Evolutionary conservation across 2,888 invertebrate species (phyloP), one percentile per base, ranked within the genome.

Genomic region (Cacoxenus indagator): DNA sequence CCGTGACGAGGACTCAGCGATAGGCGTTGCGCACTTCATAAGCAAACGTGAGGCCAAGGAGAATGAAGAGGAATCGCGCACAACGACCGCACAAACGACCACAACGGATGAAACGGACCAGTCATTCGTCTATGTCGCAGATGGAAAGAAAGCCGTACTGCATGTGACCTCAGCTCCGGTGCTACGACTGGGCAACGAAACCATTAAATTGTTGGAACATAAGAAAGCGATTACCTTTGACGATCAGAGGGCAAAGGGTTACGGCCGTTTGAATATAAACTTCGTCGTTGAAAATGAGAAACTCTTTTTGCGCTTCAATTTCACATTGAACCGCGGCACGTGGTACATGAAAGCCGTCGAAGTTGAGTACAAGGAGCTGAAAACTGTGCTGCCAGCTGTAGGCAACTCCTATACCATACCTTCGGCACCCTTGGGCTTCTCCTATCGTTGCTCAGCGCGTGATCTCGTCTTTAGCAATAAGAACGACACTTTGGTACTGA

Each of bases 311-410:
- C 90, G 91, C 74, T 91, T 91, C 76, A 90, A 90, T 71, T 91
- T 91, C 86, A 90, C 90, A 71, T 87, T 90, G 61, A 77, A 87
- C 0, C 86, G 77, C 0, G 84, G 81, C 14, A 90, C 90, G 85
- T 91, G 91, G 91, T 87, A 87, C 1, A 88, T 91, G 8, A 90
- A 89, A 0, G 90, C 90, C 0, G 91, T 91, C 14, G 91, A 91
- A 77, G 89, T 91, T 67, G 89, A 89, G 75, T 90, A 90, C 43
- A 88, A 88, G 62, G 80, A 79, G 0, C 75, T 75, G 51, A 82
- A 79, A 46, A 75, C 75, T 11, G 76, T 80, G 5, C 73, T 87
- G 43, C 65, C 76, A 6, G 77, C 68, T 55, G 86, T 76, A 1
- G 87, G 87, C 1, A 76, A 82, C 46, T 73, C 78, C 29, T 84